Percentiles rank a stretch among this genome's conserved stretches.
These are phyloP conservation scores for Periophthalmodon schlosseri DNA, from an alignment of 2,113 vertebrate genomes.

Conservation along the genomic window DNA sequence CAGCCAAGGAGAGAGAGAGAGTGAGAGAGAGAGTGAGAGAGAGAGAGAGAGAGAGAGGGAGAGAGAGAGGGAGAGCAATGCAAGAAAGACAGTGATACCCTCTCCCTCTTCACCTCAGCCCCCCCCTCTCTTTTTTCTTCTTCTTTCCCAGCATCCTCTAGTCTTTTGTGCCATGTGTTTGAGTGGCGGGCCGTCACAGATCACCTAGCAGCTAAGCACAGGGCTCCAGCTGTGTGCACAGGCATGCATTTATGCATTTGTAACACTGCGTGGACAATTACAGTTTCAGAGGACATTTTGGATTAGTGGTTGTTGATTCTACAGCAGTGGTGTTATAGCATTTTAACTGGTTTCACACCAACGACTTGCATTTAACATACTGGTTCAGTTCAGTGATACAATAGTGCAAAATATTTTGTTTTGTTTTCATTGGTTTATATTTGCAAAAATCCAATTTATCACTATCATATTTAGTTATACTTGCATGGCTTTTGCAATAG, in stretches of 20 bases:
- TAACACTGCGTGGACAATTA: slow-evolving; percentile 17
- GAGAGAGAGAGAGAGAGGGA: slow-evolving; percentile 66
- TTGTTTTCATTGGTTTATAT: no score
- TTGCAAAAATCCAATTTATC: no score
- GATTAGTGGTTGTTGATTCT: not conserved
- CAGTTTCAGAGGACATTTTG: not conserved
- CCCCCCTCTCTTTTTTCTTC: slow-evolving; percentile 27
- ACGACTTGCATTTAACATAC: not conserved
- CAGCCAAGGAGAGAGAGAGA: slow-evolving; percentile 61
- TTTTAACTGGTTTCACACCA: not conserved
- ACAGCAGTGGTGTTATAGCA: not conserved
- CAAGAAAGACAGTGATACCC: slow-evolving; percentile 74
- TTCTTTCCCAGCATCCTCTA: slow-evolving; percentile 56
- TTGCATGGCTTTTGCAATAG: no score
- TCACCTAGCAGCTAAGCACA: slow-evolving; percentile 75
- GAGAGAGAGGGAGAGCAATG: slow-evolving; percentile 55
- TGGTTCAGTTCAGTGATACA: no score
- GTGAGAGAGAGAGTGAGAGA: slow-evolving; percentile 57
- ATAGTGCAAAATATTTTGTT: no score
- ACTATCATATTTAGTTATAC: no score
- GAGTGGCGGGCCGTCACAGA: slow-evolving; percentile 79
- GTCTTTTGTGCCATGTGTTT: slow-evolving; percentile 70
- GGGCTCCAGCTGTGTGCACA: slow-evolving; percentile 47
- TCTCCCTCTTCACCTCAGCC: slow-evolving; percentile 28
- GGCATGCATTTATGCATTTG: slow-evolving; percentile 26